phyloP scores from a whole-genome alignment of 2,888 invertebrate genomes.

The Drosophila nr. medialis region DNA sequence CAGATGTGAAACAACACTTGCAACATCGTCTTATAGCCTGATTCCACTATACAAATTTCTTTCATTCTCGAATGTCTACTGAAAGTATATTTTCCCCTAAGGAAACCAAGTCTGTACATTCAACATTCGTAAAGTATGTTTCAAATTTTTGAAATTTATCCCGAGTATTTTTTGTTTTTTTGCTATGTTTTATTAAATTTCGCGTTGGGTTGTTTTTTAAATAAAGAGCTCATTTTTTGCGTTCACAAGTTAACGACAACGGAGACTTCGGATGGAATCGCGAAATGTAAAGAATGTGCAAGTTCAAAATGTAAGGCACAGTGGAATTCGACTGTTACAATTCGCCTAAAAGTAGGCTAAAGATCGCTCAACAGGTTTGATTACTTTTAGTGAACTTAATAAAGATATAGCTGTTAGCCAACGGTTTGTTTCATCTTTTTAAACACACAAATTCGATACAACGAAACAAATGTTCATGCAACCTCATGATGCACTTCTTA shows the following conservation, averaged over 20 bases:
- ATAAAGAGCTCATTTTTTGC: background rate
- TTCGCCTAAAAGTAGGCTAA: background rate
- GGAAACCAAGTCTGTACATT: background rate
- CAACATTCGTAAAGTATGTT: background rate
- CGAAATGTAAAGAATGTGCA: background rate
- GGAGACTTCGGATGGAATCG: background rate
- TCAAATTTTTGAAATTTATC: background rate
- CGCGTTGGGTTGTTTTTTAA: background rate
- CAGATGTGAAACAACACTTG: background rate
- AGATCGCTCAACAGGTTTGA: rapidly evolving
- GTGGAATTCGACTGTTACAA: too few species aligned
- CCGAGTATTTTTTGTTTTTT: background rate
- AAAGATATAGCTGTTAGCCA: background rate
- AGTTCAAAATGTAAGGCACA: background rate
- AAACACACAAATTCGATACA: background rate
- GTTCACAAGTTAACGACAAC: background rate
- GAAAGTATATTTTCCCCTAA: background rate
- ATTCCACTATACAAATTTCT: rapidly evolving
- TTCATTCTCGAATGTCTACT: background rate
- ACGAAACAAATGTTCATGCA: background rate
- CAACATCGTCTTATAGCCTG: too few species aligned
- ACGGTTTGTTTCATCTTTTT: background rate
- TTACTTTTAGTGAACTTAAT: background rate
- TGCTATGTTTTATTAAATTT: background rate
- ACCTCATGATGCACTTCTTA: background rate